Percentiles rank a stretch among this genome's conserved stretches.
Evolutionary conservation across 2,797 vertebrate species (phyloP).

Genomic region (Dendrocincla fuliginosa): DNA sequence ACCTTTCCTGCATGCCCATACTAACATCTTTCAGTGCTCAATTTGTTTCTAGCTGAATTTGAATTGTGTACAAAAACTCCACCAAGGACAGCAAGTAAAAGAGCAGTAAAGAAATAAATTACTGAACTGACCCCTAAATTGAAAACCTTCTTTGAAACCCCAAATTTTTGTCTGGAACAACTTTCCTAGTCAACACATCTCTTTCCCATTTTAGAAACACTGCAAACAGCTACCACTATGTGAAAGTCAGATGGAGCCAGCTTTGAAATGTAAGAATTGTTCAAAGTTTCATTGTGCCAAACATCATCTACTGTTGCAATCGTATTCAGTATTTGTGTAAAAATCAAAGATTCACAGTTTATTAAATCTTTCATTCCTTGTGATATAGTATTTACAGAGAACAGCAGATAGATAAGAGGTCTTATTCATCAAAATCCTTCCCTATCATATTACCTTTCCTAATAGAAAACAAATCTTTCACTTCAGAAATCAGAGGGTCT

Average conservation of each 20-base stretch:
- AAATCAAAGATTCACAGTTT: neutral
- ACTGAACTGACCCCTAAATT: neutral
- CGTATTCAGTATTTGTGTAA: rapidly evolving
- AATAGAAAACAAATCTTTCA: neutral
- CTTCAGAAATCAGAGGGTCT: neutral
- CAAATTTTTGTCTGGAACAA: neutral
- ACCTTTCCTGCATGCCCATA: neutral
- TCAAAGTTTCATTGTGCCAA: neutral
- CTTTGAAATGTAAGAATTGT: neutral
- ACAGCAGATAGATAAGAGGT: neutral
- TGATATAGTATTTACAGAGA: neutral
- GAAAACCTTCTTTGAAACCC: neutral
- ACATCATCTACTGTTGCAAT: neutral
- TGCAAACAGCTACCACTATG: neutral
- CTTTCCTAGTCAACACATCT: neutral
- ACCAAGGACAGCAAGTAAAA: neutral
- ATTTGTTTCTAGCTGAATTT: neutral
- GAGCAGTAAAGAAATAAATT: neutral
- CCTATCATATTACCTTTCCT: neutral
- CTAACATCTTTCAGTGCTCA: neutral
- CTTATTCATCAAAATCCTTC: neutral
- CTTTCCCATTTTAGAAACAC: neutral
- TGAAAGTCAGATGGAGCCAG: neutral
- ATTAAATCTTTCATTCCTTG: neutral
- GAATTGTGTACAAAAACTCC: neutral